Percentiles rank a stretch among this genome's conserved stretches.
These are phyloP conservation scores for Drosophila subpulchrella DNA, from an alignment of 1,140 invertebrate species.

Conservation along the genomic window DNA sequence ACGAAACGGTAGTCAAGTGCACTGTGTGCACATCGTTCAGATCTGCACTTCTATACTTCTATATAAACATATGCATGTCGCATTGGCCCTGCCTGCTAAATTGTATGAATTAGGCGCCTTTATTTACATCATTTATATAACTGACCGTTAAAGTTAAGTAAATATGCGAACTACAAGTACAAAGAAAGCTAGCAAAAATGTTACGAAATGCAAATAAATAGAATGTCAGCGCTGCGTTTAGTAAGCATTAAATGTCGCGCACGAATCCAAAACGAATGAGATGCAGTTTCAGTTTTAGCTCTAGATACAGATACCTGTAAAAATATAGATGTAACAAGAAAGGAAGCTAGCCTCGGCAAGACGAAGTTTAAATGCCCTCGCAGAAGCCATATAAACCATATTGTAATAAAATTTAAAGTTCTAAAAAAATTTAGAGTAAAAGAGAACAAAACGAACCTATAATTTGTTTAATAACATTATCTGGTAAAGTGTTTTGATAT, in stretches of 20 bases:
- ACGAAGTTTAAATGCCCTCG: no score
- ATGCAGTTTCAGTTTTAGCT: constrained; percentile 13
- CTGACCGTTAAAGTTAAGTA: constrained; percentile 9
- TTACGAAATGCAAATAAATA: constrained; percentile 62
- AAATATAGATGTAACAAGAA: background rate
- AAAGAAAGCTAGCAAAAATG: constrained; percentile 17
- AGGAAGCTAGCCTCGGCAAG: no score
- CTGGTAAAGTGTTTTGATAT: no score
- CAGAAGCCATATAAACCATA: no score
- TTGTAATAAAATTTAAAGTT: no score
- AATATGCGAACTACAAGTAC: constrained; percentile 18
- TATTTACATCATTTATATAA: constrained; percentile 63
- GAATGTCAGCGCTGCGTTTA: constrained; percentile 26
- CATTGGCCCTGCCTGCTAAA: constrained; percentile 40
- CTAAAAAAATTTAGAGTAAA: no score
- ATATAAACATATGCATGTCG: constrained; percentile 10
- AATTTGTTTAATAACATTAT: no score
- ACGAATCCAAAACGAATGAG: constrained; percentile 9
- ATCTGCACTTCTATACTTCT: constrained; percentile 5
- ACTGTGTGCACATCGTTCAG: constrained; percentile 20
- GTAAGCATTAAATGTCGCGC: constrained; percentile 33
- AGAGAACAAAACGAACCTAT: no score
- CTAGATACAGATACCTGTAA: constrained; percentile 11
- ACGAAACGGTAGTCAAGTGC: constrained; percentile 40
- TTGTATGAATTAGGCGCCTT: constrained; percentile 60